A percentile compares a stretch with the other conserved stretches of the same genome.
Evolutionary conservation across 1,140 invertebrate species (phyloP).

Genomic region (Aporrectodea caliginosa): DNA sequence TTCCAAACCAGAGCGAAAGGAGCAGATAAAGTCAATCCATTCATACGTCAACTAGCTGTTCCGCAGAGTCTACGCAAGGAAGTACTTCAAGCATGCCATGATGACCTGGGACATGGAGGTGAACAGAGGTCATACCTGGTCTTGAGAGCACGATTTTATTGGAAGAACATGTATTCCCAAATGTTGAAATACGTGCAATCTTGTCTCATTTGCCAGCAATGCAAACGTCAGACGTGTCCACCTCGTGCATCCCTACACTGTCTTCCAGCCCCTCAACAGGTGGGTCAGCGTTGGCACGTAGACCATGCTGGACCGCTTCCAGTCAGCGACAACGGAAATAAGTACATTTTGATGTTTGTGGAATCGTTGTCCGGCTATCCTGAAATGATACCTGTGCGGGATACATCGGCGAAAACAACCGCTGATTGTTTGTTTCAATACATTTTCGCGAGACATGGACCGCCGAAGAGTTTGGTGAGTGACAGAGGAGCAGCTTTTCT

Average conservation of each 20-base stretch:
- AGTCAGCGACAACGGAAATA: neutral
- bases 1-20: neutral
- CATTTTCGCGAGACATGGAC: no score
- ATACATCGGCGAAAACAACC: no score
- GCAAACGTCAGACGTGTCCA: neutral
- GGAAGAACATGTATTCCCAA: neutral
- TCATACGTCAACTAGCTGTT: neutral
- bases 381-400: no score
- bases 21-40: neutral
- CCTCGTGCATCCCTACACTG: neutral
- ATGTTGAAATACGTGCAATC: neutral
- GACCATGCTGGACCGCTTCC: neutral
- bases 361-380: no score
- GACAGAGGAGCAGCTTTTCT: no score
- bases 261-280: neutral
- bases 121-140: neutral
- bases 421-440: no score
- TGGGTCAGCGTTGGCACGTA: neutral
- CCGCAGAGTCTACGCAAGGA: neutral
- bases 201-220: neutral
- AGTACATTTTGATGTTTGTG: neutral
- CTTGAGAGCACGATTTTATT: neutral
- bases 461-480: no score
- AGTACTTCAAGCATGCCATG: neutral
- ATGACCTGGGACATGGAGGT: neutral